Evolutionary conservation across 2,888 invertebrate species (phyloP), one percentile per base, ranked within the genome.

Genomic region (Reticulitermes lucifugus): DNA sequence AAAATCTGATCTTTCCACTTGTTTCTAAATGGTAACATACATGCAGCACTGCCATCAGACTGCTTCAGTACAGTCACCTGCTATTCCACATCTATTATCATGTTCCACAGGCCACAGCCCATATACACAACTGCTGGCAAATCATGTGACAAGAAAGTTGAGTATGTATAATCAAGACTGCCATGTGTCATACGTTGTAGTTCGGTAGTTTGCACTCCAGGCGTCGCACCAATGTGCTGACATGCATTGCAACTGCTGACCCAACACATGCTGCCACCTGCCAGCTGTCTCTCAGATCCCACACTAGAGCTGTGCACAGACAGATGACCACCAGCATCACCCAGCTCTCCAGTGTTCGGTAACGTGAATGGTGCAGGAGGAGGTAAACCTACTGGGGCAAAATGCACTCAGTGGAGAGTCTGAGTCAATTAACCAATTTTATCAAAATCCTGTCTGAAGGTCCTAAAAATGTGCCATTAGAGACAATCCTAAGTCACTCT

Each of bases 151-250:
- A 1, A 51, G 4, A 51, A 14, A 51, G 12, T 14, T 55, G 55
- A 55, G 55, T 55, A 55, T 5, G 18, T 18, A 55, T 55, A 7
- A 7, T 70, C 7, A 70, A 70, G 25, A 70, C 25, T 9, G 70
- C 70, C 51, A 18, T 59, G 51, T 75, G 79, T 83, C 77, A 85
- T 55, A 85, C 85, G 25, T 79, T 85, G 43, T 85, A 85, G 43
- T 85, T 85, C 6, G 85, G 85, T 14, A 85, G 41, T 18, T 79
- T 85, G 22, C 59, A 41, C 29, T 85, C 85, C 41, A 85, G 80
- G 7, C 80, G 75, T 10, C 85, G 51, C 41, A 79, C n/a, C 41
- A 83, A 22, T 43, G 79, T 73, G 60, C 79, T 79, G 25, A 83
- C 41, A 59, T 85, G 85, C 83, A 83, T 83, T 9, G 71, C 83